phyloP scores from a whole-genome alignment of 2,113 vertebrate genomes.

The Peromyscus maniculatus region DNA sequence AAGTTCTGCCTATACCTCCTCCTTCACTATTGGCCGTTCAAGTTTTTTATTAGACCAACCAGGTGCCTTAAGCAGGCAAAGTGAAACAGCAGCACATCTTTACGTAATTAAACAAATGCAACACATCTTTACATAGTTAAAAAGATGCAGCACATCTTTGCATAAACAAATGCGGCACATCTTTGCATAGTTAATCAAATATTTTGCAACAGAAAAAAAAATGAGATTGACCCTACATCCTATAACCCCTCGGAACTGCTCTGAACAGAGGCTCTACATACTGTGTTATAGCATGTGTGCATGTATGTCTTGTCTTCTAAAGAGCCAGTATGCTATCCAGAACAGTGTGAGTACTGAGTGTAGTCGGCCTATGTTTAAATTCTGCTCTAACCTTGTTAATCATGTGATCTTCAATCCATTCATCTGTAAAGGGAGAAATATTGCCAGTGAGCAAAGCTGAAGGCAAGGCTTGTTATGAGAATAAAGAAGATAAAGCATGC shows the following conservation, averaged over 20 bases:
- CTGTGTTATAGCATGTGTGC: not conserved
- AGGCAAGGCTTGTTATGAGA: not conserved
- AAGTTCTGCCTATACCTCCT: not conserved
- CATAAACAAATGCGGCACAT: not conserved
- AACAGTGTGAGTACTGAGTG: not conserved
- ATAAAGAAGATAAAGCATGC: not conserved
- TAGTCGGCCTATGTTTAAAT: not conserved
- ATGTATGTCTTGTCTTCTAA: not conserved
- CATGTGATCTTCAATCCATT: not conserved
- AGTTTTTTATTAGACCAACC: not conserved
- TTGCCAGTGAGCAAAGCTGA: not conserved
- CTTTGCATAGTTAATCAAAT: not conserved
- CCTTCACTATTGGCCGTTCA: not conserved
- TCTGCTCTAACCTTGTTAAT: not conserved
- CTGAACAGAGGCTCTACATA: not conserved
- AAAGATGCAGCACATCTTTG: not conserved
- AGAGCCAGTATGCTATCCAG: not conserved
- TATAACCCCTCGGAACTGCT: not conserved
- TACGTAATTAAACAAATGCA: not conserved
- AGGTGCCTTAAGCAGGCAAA: not conserved
- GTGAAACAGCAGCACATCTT: not conserved
- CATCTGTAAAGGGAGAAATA: slow-evolving; percentile 13
- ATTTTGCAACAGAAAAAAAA: not conserved
- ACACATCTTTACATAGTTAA: not conserved
- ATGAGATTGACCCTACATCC: not conserved